Evolutionary conservation across 2,888 invertebrate genomes (phyloP).

Genomic region (Lasiommata megera): DNA sequence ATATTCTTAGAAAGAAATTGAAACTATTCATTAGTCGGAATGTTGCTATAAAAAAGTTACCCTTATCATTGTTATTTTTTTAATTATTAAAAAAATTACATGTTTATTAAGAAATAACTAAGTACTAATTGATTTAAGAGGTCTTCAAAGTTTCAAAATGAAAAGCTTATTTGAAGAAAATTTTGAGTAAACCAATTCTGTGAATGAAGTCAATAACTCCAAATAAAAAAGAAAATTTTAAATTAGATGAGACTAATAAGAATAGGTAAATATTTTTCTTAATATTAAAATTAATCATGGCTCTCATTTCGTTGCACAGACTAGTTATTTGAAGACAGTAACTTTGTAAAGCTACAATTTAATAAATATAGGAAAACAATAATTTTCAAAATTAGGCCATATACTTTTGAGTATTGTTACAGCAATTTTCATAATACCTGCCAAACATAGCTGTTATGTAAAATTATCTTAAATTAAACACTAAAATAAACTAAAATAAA

Average conservation of each 20-base stretch:
- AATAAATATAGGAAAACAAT: constrained; percentile 27
- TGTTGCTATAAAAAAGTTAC: constrained; percentile 11
- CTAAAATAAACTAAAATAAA: constrained; percentile 34
- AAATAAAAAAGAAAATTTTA: background rate
- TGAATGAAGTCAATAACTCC: background rate
- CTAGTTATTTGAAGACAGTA: constrained; percentile 41
- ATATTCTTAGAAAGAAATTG: constrained; percentile 33
- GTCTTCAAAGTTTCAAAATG: background rate
- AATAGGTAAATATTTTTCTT: constrained; percentile 31
- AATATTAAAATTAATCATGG: constrained; percentile 44
- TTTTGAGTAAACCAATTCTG: background rate
- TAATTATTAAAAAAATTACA: background rate
- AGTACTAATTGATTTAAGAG: background rate
- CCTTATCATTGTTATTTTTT: background rate
- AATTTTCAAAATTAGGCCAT: constrained; percentile 35
- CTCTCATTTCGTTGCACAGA: constrained; percentile 55
- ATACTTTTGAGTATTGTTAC: constrained; percentile 5
- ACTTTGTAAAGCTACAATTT: constrained; percentile 39
- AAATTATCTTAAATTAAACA: constrained; percentile 31
- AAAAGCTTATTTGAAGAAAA: background rate
- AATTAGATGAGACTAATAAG: constrained; percentile 12
- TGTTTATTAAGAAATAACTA: background rate
- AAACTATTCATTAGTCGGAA: constrained; percentile 17
- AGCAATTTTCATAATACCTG: background rate
- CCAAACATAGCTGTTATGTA: background rate